phyloP scores from a whole-genome alignment of 2,113 vertebrate species.

The Sapayoa aenigma region DNA sequence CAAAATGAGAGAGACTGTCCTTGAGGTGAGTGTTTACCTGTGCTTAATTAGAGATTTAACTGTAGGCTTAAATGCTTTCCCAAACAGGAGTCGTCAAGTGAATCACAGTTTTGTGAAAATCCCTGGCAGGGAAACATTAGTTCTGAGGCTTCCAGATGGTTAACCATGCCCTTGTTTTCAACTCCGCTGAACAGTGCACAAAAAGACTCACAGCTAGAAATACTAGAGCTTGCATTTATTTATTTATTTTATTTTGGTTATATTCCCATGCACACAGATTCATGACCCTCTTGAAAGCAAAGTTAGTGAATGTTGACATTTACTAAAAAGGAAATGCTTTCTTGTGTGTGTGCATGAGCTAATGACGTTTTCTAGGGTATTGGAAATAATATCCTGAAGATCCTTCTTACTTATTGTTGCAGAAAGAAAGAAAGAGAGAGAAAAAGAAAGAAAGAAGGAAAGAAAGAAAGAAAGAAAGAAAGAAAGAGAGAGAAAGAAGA shows the following conservation, averaged over 20 bases:
- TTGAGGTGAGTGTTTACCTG: neutral
- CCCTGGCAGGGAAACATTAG: neutral
- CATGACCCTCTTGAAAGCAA: neutral
- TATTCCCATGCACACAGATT: neutral
- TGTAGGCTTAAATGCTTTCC: neutral
- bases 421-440: conserved; percentile 21
- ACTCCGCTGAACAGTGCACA: neutral
- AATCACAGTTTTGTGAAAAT: conserved; percentile 44
- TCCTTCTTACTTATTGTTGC: conserved; percentile 36
- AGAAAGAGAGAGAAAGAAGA: neutral
- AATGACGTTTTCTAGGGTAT: conserved; percentile 30
- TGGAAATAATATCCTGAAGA: conserved; percentile 6
- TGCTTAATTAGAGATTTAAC: neutral
- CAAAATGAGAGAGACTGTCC: neutral
- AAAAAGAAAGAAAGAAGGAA: neutral
- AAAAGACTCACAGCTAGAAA: conserved; percentile 20
- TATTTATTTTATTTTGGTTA: neutral
- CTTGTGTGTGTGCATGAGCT: neutral
- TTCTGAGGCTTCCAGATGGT: conserved; percentile 48
- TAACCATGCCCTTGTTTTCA: conserved; percentile 44
- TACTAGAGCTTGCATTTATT: neutral
- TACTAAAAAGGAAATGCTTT: conserved; percentile 4
- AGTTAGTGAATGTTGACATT: neutral
- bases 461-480: conserved; percentile 25
- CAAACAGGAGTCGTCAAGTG: neutral